Conservation (phyloP, 2,888 invertebrate genomes). For the Eristalis pertinax region DNA sequence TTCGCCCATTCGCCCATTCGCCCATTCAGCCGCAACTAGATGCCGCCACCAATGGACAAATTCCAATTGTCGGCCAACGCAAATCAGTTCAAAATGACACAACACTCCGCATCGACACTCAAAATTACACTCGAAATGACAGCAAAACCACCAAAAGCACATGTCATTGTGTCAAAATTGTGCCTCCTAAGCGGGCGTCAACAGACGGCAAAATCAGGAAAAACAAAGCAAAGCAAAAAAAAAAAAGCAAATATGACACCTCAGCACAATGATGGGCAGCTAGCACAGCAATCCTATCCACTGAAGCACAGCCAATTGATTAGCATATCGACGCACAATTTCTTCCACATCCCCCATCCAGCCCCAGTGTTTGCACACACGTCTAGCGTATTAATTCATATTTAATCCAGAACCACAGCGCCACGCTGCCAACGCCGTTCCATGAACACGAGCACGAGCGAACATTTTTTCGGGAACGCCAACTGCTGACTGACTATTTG, state of each 20-base stretch:
- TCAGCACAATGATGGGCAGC: neutral
- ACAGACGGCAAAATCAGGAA: too few species aligned
- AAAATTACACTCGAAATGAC: neutral
- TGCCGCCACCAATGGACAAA: neutral
- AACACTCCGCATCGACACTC: neutral
- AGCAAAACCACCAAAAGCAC: neutral
- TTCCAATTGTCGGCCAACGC: neutral
- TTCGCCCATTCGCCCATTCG: neutral
- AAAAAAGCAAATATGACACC: neutral
- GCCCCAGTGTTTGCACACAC: neutral
- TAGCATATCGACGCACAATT: slow-evolving; percentile 22
- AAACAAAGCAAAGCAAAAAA: too few species aligned
- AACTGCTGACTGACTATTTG: slow-evolving; percentile 67
- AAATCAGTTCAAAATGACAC: neutral
- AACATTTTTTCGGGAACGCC: slow-evolving; percentile 44
- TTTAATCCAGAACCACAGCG: slow-evolving; percentile 41
- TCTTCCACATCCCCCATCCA: neutral
- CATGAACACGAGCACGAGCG: neutral
- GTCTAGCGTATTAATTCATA: slow-evolving; percentile 49
- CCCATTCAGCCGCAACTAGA: neutral
- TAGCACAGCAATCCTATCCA: neutral
- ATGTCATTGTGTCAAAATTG: neutral
- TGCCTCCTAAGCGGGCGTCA: neutral
- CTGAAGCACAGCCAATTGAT: slow-evolving; percentile 1
- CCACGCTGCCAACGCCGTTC: slow-evolving; percentile 18